These are phyloP conservation scores for Oxyura jamaicensis DNA, from an alignment of 2,113 vertebrate genomes.

Conservation along the genomic window DNA sequence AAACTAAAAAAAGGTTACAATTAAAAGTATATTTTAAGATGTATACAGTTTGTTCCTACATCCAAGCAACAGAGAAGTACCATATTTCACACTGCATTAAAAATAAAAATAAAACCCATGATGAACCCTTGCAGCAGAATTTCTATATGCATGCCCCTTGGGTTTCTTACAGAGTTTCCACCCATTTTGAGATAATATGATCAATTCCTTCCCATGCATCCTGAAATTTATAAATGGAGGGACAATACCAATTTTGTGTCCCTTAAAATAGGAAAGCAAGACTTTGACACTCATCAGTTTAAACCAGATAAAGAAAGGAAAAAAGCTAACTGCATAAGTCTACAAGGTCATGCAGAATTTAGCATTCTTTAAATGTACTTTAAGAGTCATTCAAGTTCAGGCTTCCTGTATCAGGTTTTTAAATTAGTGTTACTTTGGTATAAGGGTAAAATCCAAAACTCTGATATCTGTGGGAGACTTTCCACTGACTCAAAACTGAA, in stretches of 20 bases:
- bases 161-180: not conserved
- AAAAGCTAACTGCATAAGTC: not conserved
- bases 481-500: not conserved
- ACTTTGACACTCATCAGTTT: not conserved
- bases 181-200: not conserved
- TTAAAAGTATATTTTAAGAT: conserved; percentile 4
- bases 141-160: accelerated
- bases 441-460: not conserved
- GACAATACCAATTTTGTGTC: not conserved
- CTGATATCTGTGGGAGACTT: conserved; percentile 14
- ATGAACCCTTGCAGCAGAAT: not conserved
- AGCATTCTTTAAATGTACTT: not conserved
- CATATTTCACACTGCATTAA: not conserved
- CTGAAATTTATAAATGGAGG: not conserved
- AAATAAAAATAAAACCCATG: not conserved
- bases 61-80: not conserved
- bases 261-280: not conserved
- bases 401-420: conserved; percentile 19
- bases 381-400: not conserved
- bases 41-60: not conserved
- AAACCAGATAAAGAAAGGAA: not conserved
- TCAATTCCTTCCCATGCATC: not conserved
- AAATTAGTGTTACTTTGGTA: not conserved
- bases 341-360: not conserved
- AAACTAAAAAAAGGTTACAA: not conserved